A percentile compares a stretch with the other conserved stretches of the same genome.
Conservation (phyloP, 1,140 invertebrate genomes). For the Lutraria rhynchaena region DNA sequence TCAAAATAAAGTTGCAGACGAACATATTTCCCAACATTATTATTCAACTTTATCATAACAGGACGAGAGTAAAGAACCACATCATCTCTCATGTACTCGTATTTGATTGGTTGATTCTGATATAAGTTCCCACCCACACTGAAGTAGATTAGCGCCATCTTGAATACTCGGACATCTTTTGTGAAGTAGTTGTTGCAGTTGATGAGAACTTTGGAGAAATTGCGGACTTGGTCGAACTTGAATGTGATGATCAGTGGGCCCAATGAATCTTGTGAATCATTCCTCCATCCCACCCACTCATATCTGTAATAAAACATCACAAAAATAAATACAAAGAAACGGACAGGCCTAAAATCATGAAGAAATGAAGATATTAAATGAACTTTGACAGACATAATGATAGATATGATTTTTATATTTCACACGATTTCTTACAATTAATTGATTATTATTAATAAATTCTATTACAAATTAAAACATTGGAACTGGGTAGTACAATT, state of each 20-base stretch:
- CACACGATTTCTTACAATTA: no score
- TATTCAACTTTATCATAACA: constrained; percentile 92
- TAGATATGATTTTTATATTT: no score
- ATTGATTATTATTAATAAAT: no score
- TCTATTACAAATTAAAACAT: no score
- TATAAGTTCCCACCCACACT: constrained; percentile 90
- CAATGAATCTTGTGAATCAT: constrained; percentile 86
- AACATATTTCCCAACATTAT: constrained; percentile 91
- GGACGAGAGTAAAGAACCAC: constrained; percentile 92
- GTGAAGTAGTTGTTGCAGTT: constrained; percentile 89
- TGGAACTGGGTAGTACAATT: no score
- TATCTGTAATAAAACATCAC: constrained; percentile 80
- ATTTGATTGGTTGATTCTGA: constrained; percentile 87
- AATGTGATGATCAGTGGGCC: constrained; percentile 84
- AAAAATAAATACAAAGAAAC: no score
- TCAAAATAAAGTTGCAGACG: constrained; percentile 92
- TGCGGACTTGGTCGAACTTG: constrained; percentile 93
- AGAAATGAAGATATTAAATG: no score
- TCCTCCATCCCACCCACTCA: constrained; percentile 96
- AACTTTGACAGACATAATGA: no score
- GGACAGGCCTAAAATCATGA: no score
- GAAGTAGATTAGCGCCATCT: constrained; percentile 88
- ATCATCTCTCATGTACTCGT: constrained; percentile 90
- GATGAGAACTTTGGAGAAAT: constrained; percentile 92
- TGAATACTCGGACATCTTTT: constrained; percentile 86